phyloP scores from a whole-genome alignment of 2,888 invertebrate species.

The Epinotia ramella region DNA sequence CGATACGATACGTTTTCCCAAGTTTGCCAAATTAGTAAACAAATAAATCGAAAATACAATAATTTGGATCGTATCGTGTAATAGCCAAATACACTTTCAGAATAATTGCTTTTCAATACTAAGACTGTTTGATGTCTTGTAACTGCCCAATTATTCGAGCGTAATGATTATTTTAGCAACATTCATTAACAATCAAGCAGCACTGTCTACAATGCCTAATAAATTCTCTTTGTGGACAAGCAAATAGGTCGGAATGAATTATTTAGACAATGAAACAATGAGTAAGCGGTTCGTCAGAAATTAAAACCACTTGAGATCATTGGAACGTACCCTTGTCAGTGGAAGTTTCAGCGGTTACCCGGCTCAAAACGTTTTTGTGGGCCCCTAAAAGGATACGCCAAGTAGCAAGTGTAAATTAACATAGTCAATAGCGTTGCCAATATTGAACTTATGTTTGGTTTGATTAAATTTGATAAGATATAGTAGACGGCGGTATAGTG shows the following conservation, averaged over 20 bases:
- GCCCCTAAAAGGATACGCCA: conserved; percentile 52
- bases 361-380: conserved; percentile 62
- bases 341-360: conserved; percentile 59
- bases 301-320: conserved; percentile 63
- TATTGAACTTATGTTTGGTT: conserved; percentile 39
- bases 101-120: conserved; percentile 30
- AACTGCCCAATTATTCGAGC: conserved; percentile 35
- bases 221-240: conserved; percentile 49
- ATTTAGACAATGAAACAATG: conserved; percentile 54
- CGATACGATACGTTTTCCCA: not conserved
- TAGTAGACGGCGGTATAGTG: not conserved
- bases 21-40: not conserved
- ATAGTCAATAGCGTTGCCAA: conserved; percentile 48
- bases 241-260: conserved; percentile 48
- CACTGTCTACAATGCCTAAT: conserved; percentile 44
- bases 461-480: conserved; percentile 38
- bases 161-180: conserved; percentile 37
- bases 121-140: conserved; percentile 26
- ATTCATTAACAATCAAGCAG: conserved; percentile 43
- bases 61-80: not conserved
- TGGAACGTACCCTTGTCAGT: conserved; percentile 62
- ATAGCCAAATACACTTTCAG: conserved; percentile 5
- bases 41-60: conserved; percentile 1
- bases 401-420: conserved; percentile 61
- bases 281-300: conserved; percentile 57